These are phyloP conservation scores for Forbesichthys papilliferus DNA, from an alignment of 2,113 vertebrate genomes.

Conservation along the genomic window DNA sequence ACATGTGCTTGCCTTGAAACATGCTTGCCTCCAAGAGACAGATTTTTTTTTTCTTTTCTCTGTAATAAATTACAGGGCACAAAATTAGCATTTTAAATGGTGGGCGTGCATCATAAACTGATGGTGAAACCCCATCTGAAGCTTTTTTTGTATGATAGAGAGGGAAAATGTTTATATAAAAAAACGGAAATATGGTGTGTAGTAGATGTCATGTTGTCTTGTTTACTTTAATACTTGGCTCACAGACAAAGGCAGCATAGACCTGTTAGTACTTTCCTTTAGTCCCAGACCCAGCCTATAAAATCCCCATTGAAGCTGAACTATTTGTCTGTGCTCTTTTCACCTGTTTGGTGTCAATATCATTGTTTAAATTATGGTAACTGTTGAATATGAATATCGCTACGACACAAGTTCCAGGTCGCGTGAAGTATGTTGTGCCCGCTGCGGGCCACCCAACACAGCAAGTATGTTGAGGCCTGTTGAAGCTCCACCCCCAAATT, in stretches of 20 bases:
- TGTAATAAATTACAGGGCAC: constrained; percentile 37
- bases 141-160: constrained; percentile 9
- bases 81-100: constrained; percentile 33
- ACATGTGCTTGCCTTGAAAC: constrained; percentile 47
- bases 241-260: constrained; percentile 26
- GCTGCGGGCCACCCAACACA: too few relatives aligned
- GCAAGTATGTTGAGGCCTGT: too few relatives aligned
- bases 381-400: background rate
- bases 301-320: constrained; percentile 12
- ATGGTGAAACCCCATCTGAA: constrained; percentile 25
- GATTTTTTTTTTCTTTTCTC: constrained; percentile 14
- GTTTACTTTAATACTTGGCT: background rate
- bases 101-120: constrained; percentile 19
- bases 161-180: constrained; percentile 7
- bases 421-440: too few relatives aligned
- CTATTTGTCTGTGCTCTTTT: constrained; percentile 4
- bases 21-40: constrained; percentile 21
- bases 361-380: background rate
- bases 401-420: too few relatives aligned
- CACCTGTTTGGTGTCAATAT: background rate
- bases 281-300: constrained; percentile 19
- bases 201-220: constrained; percentile 35
- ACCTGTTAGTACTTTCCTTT: constrained; percentile 49
- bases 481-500: too few relatives aligned
- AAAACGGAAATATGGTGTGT: background rate